phyloP scores from a whole-genome alignment of 2,113 vertebrate species.

The Pseudorectes ferrugineus region DNA sequence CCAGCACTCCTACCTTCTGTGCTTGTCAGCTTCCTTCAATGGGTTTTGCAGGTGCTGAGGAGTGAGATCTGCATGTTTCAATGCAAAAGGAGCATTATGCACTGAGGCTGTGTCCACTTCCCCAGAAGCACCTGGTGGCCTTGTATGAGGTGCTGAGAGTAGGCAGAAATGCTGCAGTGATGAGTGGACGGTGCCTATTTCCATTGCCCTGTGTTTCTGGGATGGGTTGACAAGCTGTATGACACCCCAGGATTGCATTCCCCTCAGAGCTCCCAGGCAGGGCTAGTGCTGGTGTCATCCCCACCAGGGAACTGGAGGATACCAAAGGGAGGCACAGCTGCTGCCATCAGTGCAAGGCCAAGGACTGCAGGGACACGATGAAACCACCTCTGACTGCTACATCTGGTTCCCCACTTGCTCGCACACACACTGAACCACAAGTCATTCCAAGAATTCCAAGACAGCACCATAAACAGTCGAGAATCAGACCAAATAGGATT shows the following conservation, averaged over 20 bases:
- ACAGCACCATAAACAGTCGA: background rate
- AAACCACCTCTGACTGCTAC: background rate
- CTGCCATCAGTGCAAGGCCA: background rate
- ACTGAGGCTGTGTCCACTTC: background rate
- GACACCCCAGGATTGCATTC: background rate
- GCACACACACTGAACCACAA: background rate
- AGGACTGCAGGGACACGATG: background rate
- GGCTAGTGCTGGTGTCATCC: background rate
- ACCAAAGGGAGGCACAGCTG: background rate
- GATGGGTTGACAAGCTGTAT: background rate
- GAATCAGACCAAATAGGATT: background rate
- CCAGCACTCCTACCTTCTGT: background rate
- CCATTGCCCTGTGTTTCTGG: background rate
- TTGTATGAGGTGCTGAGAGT: accelerated
- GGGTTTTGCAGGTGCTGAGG: background rate
- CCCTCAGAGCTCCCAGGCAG: background rate
- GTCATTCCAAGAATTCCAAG: background rate
- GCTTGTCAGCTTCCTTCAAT: background rate
- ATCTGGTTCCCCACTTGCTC: accelerated
- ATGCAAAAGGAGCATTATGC: background rate
- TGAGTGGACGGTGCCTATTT: background rate
- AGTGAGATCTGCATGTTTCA: background rate
- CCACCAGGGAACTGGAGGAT: accelerated
- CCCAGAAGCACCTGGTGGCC: background rate
- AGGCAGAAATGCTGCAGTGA: background rate